Percentiles rank a stretch among this genome's conserved stretches.
Conservation (phyloP, 1,140 invertebrate genomes). For the Brachionus sp. region DNA sequence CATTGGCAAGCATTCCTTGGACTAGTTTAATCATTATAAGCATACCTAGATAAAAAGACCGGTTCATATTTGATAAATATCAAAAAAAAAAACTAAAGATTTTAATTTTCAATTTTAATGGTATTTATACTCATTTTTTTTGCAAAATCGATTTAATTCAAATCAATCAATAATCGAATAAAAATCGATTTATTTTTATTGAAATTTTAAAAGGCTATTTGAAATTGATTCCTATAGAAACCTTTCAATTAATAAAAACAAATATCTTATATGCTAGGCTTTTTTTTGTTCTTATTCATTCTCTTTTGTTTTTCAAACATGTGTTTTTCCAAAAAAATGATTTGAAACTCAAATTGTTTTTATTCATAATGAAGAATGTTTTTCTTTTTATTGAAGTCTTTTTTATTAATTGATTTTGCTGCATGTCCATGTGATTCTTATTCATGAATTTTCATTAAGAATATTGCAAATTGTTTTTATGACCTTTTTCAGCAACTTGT, state of each 20-base stretch:
- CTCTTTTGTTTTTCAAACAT: neutral
- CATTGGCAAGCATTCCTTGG: neutral
- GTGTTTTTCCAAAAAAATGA: neutral
- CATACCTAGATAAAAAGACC: neutral
- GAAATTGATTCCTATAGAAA: constrained; percentile 3
- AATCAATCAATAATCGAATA: constrained; percentile 9
- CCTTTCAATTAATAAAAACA: neutral
- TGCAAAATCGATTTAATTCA: neutral
- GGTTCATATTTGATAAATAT: neutral
- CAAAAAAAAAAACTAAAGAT: neutral
- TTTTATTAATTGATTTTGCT: neutral
- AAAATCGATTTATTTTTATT: neutral
- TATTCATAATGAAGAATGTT: neutral
- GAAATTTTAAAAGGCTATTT: neutral
- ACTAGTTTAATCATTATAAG: neutral
- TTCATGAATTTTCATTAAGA: neutral
- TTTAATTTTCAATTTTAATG: neutral
- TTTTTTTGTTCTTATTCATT: neutral
- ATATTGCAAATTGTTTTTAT: constrained; percentile 24
- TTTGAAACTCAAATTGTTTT: neutral
- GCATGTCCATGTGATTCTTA: neutral
- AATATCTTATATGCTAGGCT: neutral
- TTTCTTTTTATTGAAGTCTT: neutral
- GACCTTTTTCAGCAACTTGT: neutral
- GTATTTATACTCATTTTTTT: neutral